A percentile compares a stretch with the other conserved stretches of the same genome.
phyloP scores from a whole-genome alignment of 2,888 invertebrate species.

The Ectemnius continuus region DNA sequence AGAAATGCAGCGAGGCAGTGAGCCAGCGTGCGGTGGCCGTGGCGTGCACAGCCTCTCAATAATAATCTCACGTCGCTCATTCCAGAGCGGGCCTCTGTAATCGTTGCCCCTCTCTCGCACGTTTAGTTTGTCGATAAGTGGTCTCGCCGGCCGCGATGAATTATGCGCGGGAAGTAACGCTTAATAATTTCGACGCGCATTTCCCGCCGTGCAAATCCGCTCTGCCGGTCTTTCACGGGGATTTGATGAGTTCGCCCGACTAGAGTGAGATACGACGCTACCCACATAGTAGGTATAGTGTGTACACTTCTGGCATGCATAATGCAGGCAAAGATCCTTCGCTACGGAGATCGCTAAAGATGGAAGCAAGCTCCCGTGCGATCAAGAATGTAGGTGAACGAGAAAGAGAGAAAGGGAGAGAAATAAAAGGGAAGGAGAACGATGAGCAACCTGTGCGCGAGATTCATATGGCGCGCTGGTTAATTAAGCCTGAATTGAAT shows the following conservation, averaged over 20 bases:
- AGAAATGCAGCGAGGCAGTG: slow-evolving; percentile 24
- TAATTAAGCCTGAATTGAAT: slow-evolving; percentile 49
- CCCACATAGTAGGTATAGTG: slow-evolving; percentile 34
- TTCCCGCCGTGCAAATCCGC: slow-evolving; percentile 38
- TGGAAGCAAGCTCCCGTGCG: slow-evolving; percentile 15
- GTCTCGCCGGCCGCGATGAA: slow-evolving; percentile 23
- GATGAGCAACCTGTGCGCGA: no score
- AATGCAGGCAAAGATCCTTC: no score
- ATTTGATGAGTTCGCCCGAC: slow-evolving; percentile 26
- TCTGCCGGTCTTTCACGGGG: slow-evolving; percentile 25
- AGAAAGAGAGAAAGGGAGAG: slow-evolving; percentile 5
- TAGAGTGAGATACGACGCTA: slow-evolving; percentile 20
- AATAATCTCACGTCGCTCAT: slow-evolving; percentile 42
- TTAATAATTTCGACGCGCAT: slow-evolving; percentile 38
- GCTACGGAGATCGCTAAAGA: slow-evolving; percentile 20
- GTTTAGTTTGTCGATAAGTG: slow-evolving; percentile 18
- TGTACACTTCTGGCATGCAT: not conserved
- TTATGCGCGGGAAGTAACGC: slow-evolving; percentile 26
- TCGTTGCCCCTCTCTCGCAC: not conserved
- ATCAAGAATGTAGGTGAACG: slow-evolving; percentile 43
- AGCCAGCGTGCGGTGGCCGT: slow-evolving; percentile 32
- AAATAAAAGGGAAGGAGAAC: not conserved
- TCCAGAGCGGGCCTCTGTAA: slow-evolving; percentile 27
- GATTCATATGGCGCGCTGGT: slow-evolving; percentile 6
- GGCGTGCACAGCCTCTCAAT: slow-evolving; percentile 31